Evolutionary conservation across 1,140 invertebrate genomes (phyloP), one percentile per base, ranked within the genome.

Genomic region (Andricus grossulariae): DNA sequence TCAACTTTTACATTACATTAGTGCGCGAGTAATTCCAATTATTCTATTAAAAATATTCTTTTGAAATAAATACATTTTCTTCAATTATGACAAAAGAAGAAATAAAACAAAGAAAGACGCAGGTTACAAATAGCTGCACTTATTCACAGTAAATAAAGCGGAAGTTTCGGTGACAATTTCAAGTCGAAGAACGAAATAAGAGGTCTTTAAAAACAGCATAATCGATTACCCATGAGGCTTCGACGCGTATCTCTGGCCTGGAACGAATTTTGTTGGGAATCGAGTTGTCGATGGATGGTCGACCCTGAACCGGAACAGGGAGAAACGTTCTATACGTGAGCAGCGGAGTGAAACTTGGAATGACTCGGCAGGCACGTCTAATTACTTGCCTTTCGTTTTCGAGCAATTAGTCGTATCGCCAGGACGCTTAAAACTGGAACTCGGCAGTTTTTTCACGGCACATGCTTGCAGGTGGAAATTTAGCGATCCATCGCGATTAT

Each of bases 371-470:
- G 77, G 73, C 74, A 73, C 83, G 82, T 52, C 79, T 84, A 84
- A 84, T 84, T 83, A 84, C 54, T 72, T 77, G 79, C 79, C 82
- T 84, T 81, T 84, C 82, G 32, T 84, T 83, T 80, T 83, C 82
- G 77, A 72, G 39, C 50, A 52, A 72, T 66, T 73, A 55, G 54
- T 66, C 60, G 60, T 66, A 66, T 66, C 32, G 32, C 60, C 21
- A 66, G 32, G 25, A 66, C 60, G 55, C 55, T 57, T 57, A 57
- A 57, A 19, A 21, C 18, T 19, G 12, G 60, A 66, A 66, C 21
- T 39, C 15, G 11, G 52, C 52, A 54, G 11, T 66, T 66, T 66
- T 66, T 66, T 39, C 25, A 39, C 32, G 39, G 16, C 21, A 66
- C 21, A 16, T 32, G 25, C 32, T 66, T 32, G 15, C 60, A 16